Evolutionary conservation across 1,140 invertebrate genomes (phyloP).

Genomic region (Heliconius melpomene): DNA sequence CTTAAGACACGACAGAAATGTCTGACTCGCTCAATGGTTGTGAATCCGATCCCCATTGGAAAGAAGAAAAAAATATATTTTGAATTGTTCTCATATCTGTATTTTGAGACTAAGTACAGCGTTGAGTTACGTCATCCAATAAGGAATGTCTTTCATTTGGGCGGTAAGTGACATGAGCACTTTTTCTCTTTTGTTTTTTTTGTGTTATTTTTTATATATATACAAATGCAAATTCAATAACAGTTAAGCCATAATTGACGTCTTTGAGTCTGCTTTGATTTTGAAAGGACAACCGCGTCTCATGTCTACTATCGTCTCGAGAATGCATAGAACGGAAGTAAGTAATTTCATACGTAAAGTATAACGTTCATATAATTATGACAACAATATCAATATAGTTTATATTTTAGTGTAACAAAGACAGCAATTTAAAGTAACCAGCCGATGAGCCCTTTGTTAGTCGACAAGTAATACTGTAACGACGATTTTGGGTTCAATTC

Average conservation of each 20-base stretch:
- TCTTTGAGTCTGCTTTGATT: background rate
- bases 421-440: constrained; percentile 22
- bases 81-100: too few relatives aligned
- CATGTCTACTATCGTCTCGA: constrained; percentile 6
- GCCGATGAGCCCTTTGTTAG: constrained; percentile 12
- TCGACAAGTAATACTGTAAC: too few relatives aligned
- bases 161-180: too few relatives aligned
- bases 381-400: constrained; percentile 37
- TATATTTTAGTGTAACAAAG: constrained; percentile 22
- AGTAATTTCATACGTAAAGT: constrained; percentile 33
- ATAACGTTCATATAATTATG: constrained; percentile 38
- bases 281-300: background rate
- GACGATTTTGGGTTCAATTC: too few relatives aligned
- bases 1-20: background rate
- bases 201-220: too few relatives aligned
- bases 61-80: too few relatives aligned
- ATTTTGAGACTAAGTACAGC: too few relatives aligned
- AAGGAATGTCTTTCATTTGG: too few relatives aligned
- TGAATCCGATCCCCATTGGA: background rate
- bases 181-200: too few relatives aligned
- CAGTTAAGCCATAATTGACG: background rate
- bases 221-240: too few relatives aligned
- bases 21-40: too few relatives aligned
- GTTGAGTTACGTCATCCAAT: too few relatives aligned
- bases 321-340: constrained; percentile 26